Conservation (phyloP, 2,113 vertebrate species). For the Arenaria interpres region DNA sequence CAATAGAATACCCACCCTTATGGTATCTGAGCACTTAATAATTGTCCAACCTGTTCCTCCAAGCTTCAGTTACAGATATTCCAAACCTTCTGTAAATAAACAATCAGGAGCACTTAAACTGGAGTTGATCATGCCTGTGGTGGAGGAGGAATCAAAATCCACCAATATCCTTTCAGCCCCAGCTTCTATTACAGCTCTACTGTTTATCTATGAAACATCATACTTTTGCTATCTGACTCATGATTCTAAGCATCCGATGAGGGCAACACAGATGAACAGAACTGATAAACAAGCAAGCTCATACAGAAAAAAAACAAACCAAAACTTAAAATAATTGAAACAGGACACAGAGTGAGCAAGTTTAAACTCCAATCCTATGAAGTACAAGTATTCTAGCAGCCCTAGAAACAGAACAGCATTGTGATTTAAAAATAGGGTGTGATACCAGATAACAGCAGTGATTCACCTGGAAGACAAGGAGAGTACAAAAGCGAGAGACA, state of each 20-base stretch:
- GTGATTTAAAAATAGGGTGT: conserved; percentile 57
- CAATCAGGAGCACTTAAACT: neutral
- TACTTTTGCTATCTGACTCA: neutral
- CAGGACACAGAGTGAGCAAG: neutral
- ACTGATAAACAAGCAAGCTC: neutral
- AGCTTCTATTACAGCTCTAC: neutral
- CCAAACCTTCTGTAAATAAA: neutral
- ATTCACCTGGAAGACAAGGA: conserved; percentile 50
- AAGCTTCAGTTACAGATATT: neutral
- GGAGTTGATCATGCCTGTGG: neutral
- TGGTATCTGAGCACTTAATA: neutral
- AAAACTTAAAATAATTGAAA: neutral
- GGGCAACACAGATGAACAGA: neutral
- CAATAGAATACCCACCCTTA: neutral
- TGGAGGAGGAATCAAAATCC: neutral
- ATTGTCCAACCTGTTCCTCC: neutral
- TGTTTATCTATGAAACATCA: neutral
- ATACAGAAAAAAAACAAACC: neutral
- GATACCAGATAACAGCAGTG: conserved; percentile 61
- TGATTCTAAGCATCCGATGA: neutral
- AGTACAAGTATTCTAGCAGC: neutral
- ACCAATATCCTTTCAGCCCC: neutral
- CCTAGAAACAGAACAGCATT: conserved; percentile 23
- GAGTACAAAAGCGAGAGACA: conserved; percentile 45
- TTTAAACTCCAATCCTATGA: neutral